Evolutionary conservation across 2,797 vertebrate species (phyloP).

Genomic region (Chaunax sp.): DNA sequence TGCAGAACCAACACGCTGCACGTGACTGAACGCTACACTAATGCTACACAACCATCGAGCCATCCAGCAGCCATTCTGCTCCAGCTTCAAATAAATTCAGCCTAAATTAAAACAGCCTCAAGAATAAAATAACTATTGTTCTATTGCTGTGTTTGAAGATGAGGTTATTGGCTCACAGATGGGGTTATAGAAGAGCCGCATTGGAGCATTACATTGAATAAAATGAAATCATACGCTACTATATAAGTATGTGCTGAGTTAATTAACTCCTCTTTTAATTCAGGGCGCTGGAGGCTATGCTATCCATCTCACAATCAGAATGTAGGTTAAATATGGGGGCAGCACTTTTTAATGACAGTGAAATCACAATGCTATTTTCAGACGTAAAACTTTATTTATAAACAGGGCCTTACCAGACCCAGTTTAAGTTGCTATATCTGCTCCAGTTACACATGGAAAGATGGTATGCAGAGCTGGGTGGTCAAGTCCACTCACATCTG

Average conservation of each 20-base stretch:
- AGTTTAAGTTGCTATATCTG: constrained; percentile 68
- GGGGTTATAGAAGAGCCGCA: constrained; percentile 7
- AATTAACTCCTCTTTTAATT: constrained; percentile 74
- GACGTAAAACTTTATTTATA: constrained; percentile 79
- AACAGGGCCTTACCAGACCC: constrained; percentile 62
- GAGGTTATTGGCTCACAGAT: constrained; percentile 5
- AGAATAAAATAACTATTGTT: constrained; percentile 9
- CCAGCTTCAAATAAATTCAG: constrained; percentile 42
- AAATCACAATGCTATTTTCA: constrained; percentile 81
- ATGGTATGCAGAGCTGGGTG: constrained; percentile 37
- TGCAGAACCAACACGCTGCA: constrained; percentile 54
- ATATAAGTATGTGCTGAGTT: constrained; percentile 47
- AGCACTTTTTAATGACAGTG: constrained; percentile 68
- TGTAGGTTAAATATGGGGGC: constrained; percentile 81
- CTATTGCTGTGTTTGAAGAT: constrained; percentile 11
- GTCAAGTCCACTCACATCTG: constrained; percentile 33
- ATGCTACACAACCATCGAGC: constrained; percentile 29
- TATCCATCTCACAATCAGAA: constrained; percentile 66
- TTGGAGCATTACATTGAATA: constrained; percentile 1
- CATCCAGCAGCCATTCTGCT: constrained; percentile 46
- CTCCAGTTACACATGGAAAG: constrained; percentile 51
- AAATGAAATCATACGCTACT: constrained; percentile 27
- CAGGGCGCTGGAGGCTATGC: constrained; percentile 47
- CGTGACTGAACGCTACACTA: constrained; percentile 70
- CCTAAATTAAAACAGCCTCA: constrained; percentile 37